Conservation (phyloP, 2,888 invertebrate genomes). For the Eutolmus rufibarbis region DNA sequence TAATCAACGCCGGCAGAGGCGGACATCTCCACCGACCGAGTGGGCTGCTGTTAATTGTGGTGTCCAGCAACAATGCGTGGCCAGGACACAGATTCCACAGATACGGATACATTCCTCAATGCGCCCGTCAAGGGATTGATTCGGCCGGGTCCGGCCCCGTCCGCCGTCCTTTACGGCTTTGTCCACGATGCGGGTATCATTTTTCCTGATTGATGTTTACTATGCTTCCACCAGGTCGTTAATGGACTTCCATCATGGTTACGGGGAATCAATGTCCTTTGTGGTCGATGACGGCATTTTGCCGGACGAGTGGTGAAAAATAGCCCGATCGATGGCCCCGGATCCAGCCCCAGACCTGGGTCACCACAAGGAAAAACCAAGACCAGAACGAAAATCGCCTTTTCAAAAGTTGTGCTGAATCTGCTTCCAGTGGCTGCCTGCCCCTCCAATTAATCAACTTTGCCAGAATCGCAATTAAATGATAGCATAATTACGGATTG, state of each 20-base stretch:
- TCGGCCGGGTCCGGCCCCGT: not conserved
- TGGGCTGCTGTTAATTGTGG: not conserved
- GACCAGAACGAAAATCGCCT: not conserved
- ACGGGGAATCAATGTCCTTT: not conserved
- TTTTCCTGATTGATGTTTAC: constrained; percentile 28
- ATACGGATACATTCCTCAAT: not conserved
- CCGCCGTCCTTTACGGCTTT: not conserved
- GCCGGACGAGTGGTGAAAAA: not conserved
- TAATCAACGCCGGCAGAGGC: not conserved
- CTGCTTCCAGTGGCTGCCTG: not conserved
- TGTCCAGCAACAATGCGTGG: not conserved
- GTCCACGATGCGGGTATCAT: constrained; percentile 10
- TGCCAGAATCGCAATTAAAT: not conserved
- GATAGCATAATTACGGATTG: too few species aligned
- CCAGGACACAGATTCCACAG: not conserved
- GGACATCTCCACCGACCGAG: not conserved
- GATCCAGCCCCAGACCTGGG: not conserved
- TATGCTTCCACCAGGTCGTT: not conserved
- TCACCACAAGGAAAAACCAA: not conserved
- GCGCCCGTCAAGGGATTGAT: not conserved
- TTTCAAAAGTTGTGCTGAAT: not conserved
- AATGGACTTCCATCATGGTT: constrained; percentile 5
- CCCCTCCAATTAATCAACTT: not conserved
- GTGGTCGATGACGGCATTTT: not conserved
- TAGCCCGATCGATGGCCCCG: not conserved